Percentiles rank a stretch among this genome's conserved stretches.
Conservation (phyloP, 2,888 invertebrate species). For the Drymonia ruficornis region DNA sequence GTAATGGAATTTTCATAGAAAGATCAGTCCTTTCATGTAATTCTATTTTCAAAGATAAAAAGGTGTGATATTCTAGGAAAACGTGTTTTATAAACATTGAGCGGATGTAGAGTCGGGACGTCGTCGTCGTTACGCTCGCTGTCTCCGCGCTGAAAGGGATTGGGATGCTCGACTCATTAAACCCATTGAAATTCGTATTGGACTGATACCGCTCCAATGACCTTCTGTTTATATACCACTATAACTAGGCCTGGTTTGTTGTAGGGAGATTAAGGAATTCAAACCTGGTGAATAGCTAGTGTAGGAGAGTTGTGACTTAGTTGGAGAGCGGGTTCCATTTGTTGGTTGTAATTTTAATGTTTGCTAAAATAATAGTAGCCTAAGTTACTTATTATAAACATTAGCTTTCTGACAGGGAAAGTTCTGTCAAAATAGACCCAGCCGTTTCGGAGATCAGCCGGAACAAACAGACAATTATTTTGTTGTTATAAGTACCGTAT, state of each 20-base stretch:
- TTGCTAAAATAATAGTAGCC: too few species aligned
- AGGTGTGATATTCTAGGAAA: constrained; percentile 46
- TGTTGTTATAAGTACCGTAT: too few species aligned
- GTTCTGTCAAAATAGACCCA: too few species aligned
- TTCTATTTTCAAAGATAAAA: constrained; percentile 5
- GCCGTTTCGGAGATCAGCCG: too few species aligned
- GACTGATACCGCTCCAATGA: constrained; percentile 52
- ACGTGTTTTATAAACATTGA: constrained; percentile 46
- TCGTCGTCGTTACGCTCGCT: constrained; percentile 23
- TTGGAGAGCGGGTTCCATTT: neutral
- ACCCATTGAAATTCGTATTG: constrained; percentile 42
- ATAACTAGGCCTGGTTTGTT: constrained; percentile 8
- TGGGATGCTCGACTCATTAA: constrained; percentile 55
- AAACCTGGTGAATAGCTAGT: constrained; percentile 23
- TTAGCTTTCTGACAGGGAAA: too few species aligned
- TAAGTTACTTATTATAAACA: too few species aligned
- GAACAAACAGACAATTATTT: too few species aligned
- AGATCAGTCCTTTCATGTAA: neutral
- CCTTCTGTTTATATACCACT: constrained; percentile 42
- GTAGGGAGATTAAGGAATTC: constrained; percentile 29
- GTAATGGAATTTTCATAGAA: too few species aligned
- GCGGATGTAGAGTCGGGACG: constrained; percentile 51
- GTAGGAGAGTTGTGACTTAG: too few species aligned
- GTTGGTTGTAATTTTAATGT: neutral
- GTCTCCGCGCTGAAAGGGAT: constrained; percentile 49